Evolutionary conservation across 1,140 invertebrate species (phyloP).

Genomic region (Micrasema minimum): DNA sequence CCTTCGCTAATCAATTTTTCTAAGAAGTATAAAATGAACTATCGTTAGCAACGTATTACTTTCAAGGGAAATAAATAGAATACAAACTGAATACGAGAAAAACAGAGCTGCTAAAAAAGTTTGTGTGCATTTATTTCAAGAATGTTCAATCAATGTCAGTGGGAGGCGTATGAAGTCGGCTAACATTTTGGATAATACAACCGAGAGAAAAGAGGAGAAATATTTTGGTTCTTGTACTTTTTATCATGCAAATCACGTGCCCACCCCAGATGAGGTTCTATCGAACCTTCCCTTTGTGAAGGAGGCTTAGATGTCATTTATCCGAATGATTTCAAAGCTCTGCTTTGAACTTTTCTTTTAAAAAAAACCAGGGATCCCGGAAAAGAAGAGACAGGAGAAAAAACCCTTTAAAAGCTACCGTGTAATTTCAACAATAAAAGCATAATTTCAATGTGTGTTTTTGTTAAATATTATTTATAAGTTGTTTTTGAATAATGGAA

Average conservation of each 20-base stretch:
- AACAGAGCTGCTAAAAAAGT: neutral
- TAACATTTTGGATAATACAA: neutral
- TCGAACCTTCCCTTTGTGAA: constrained; percentile 39
- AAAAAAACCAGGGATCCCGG: constrained; percentile 12
- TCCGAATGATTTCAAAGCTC: constrained; percentile 48
- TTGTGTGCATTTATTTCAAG: constrained; percentile 13
- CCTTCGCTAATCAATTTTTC: too few relatives aligned
- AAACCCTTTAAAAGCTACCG: constrained; percentile 2
- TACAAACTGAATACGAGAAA: neutral
- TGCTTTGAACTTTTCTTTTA: constrained; percentile 47
- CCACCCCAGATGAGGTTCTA: constrained; percentile 34
- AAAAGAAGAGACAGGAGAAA: constrained; percentile 18
- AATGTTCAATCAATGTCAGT: constrained; percentile 23
- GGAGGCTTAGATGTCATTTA: constrained; percentile 50
- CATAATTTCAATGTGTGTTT: constrained; percentile 10
- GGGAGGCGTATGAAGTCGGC: neutral
- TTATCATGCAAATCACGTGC: constrained; percentile 50
- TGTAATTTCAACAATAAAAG: neutral
- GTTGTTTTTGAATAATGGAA: too few relatives aligned
- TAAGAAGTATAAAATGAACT: too few relatives aligned
- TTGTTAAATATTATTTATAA: too few relatives aligned
- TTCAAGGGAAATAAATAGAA: neutral
- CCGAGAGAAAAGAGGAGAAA: neutral
- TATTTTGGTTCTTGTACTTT: constrained; percentile 31
- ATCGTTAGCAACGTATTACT: too few relatives aligned